These are phyloP conservation scores for Perognathus longimembris DNA, from an alignment of 2,113 vertebrate genomes.

Conservation along the genomic window DNA sequence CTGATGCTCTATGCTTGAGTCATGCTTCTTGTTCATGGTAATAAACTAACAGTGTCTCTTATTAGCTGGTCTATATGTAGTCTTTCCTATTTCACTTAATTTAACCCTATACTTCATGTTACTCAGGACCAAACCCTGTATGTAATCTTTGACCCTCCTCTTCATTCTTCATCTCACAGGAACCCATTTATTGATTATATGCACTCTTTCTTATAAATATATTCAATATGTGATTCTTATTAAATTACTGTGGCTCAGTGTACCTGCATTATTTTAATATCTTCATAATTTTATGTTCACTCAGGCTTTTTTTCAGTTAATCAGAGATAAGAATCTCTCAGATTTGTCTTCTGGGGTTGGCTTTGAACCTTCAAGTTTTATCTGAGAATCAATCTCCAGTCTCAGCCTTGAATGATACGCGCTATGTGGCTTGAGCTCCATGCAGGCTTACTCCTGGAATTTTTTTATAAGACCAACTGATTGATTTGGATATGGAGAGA, in stretches of 20 bases:
- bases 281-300: not conserved
- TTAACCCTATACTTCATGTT: not conserved
- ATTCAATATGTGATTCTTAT: not conserved
- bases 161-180: not conserved
- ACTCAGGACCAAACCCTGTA: not conserved
- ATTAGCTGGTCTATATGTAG: not conserved
- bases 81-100: not conserved
- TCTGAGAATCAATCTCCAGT: no score
- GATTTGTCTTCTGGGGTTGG: no score
- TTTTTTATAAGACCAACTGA: not conserved
- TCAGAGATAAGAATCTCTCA: no score
- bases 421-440: no score
- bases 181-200: constrained; percentile 8
- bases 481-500: not conserved
- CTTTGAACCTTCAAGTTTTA: no score
- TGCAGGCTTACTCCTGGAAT: not conserved
- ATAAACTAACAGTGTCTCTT: not conserved
- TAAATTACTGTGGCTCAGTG: not conserved
- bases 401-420: no score
- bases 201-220: not conserved
- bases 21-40: no score
- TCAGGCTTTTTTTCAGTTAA: not conserved
- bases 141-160: not conserved
- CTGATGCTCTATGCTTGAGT: no score
- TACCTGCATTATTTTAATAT: not conserved